Base-by-base conservation (phyloP, 2,113 vertebrate species). In the Mungos mungo region DNA sequence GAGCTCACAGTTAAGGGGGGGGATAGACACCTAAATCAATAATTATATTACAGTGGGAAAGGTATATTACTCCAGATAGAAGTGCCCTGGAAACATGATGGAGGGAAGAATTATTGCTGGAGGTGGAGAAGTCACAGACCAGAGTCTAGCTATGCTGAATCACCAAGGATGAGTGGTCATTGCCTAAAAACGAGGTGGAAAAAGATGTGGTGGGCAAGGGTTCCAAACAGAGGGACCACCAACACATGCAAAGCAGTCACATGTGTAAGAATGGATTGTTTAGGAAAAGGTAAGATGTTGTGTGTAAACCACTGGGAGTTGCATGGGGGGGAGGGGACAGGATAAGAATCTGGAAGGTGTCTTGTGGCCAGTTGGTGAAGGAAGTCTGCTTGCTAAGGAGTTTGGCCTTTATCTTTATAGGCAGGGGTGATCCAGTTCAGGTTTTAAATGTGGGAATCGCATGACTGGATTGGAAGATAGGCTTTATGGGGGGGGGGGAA, bases 361-460 rank as follows among this genome's bases (percentile, higher is more conserved):
- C 50, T 38, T 79, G 8, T 50, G 66, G 16, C 13, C 15, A 60
- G 7, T 91, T 92, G 57, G 25, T 88, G 31, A 91, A 85, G 41
- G 25, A 93, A 79, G 47, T 80, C 13, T 16, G 35, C 38, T 96
- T 92, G 31, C 45, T 92, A 81, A 90, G 50, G 90, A 97, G 65
- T 21, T 57, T 86, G 33, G 29, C 52, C 21, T 60, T 90, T 2
- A 57, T 72, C 27, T 60, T 90, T 2, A 60, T 72, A 68, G 86
- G n/a, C 6, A 72, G 18, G 4, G 45, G 11, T 83, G 54, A 94
- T 13, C 35, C 57, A 94, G 23, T n/a, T 60, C 35, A 71, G 57
- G 54, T 88, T 95, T 95, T 92, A 94, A 94, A 69, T 95, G 33
- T 41, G 16, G 13, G 4, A 77, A 16, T 82, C 88, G 65, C 8